Conservation (phyloP, 2,797 vertebrate genomes). For the Carduelis carduelis region DNA sequence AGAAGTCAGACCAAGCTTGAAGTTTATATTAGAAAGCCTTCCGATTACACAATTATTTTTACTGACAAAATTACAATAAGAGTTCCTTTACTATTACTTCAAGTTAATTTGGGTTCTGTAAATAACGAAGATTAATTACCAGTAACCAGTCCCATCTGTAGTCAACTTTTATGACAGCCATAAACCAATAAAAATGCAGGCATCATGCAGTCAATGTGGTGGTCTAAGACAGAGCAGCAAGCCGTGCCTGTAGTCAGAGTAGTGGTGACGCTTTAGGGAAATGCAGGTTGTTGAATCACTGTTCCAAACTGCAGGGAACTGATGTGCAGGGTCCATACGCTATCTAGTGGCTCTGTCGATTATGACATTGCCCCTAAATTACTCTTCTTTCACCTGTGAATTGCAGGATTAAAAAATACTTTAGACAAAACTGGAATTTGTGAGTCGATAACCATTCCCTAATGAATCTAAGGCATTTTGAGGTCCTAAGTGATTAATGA, state of each 20-base stretch:
- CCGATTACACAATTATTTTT: background rate
- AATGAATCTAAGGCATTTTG: background rate
- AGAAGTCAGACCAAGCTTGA: background rate
- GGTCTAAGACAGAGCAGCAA: background rate
- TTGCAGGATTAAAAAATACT: background rate
- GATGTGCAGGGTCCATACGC: background rate
- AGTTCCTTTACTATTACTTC: background rate
- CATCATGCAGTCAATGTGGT: background rate
- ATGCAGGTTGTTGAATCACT: background rate
- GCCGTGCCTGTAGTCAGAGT: background rate
- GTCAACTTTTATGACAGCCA: background rate
- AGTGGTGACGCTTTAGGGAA: background rate
- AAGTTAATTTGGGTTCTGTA: background rate
- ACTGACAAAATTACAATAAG: background rate
- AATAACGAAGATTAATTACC: background rate
- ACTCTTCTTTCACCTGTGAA: background rate
- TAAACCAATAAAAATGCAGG: background rate
- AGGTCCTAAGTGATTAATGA: background rate
- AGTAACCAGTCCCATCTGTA: background rate
- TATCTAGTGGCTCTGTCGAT: slow-evolving; percentile 20
- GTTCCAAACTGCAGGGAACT: background rate
- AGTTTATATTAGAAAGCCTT: background rate
- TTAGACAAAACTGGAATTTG: background rate
- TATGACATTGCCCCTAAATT: background rate
- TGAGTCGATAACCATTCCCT: background rate